Conservation (phyloP, 2,888 invertebrate species). For the Mythimna ferrago region DNA sequence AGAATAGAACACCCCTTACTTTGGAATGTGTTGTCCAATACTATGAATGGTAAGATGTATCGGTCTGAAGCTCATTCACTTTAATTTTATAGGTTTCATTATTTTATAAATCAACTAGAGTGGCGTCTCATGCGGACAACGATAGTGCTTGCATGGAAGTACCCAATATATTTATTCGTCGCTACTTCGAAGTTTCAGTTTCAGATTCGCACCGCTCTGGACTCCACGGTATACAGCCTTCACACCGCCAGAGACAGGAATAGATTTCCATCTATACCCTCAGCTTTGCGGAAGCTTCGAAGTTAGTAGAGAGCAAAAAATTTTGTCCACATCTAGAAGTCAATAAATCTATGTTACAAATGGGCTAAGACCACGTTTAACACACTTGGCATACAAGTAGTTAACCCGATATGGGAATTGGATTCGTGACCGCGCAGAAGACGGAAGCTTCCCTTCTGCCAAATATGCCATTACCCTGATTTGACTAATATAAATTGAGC, state of each 20-base stretch:
- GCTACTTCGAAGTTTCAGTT: neutral
- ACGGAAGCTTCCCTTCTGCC: slow-evolving; percentile 10
- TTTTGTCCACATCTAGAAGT: neutral
- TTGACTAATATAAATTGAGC: slow-evolving; percentile 36
- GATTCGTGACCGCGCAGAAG: slow-evolving; percentile 25
- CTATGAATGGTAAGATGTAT: neutral
- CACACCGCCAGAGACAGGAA: no score
- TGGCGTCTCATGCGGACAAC: neutral
- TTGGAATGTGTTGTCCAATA: slow-evolving; percentile 2
- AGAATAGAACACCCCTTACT: slow-evolving; percentile 5
- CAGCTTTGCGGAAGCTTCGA: no score
- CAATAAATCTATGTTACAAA: slow-evolving; percentile 1
- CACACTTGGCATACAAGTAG: slow-evolving; percentile 18
- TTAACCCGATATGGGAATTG: slow-evolving; percentile 19
- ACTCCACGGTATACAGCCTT: no score
- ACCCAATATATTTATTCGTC: neutral
- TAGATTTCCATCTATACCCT: no score
- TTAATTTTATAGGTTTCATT: neutral
- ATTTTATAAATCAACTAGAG: neutral
- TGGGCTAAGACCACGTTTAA: slow-evolving; percentile 5
- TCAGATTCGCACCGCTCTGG: no score
- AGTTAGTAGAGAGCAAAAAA: neutral
- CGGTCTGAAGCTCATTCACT: neutral
- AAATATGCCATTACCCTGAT: slow-evolving; percentile 46
- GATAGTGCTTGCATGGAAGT: no score